Base-by-base conservation (phyloP, 1,140 invertebrate genomes). In the Anoplolepis gracilipes region DNA sequence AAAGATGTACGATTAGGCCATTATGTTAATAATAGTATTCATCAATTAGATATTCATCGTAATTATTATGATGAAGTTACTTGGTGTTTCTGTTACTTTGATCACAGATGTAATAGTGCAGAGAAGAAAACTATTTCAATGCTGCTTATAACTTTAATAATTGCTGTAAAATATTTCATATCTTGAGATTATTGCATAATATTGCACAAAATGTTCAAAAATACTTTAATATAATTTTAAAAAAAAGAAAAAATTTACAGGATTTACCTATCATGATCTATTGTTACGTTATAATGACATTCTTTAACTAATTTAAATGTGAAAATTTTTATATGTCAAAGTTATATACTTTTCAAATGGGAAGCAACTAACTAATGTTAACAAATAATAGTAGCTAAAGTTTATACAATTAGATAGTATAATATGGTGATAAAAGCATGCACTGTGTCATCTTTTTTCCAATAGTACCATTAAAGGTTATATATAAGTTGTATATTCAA, bases 41-140 rank as follows among this genome's bases (percentile, higher is more conserved):
- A 97, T 90, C 97, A 99, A 93, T 94, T 98, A 59, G 98, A 99
- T 93, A 96, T 98, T 62, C 97, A 97, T 93, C 97, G 98, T 87
- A 95, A 98, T 91, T 97, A 97, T 94, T 99, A 97, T 92, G 97
- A 98, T 90, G 96, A 98, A 88, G 97, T 97, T 25, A 97, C 96
- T 22, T 99, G 97, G 96, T 99, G 98, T 93, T 98, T 99, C 91
- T 99, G 98, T 92, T 98, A 98, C 91, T 97, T 98, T 85, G 98
- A 98, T 93, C 97, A 99, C 91, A 96, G 98, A 90, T 99, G 98
- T 94, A 99, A 99, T 92, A 93, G 94, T 7, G 94, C 95, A 1
- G 88, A 87, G 8, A 85, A 75, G 39, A 49, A 92, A 1, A 79
- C 57, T 13, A 53, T 94, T 30, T 92, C 94, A 13, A 62, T 59